Base-by-base conservation (phyloP, 2,113 vertebrate genomes). In the Burhinus oedicnemus region DNA sequence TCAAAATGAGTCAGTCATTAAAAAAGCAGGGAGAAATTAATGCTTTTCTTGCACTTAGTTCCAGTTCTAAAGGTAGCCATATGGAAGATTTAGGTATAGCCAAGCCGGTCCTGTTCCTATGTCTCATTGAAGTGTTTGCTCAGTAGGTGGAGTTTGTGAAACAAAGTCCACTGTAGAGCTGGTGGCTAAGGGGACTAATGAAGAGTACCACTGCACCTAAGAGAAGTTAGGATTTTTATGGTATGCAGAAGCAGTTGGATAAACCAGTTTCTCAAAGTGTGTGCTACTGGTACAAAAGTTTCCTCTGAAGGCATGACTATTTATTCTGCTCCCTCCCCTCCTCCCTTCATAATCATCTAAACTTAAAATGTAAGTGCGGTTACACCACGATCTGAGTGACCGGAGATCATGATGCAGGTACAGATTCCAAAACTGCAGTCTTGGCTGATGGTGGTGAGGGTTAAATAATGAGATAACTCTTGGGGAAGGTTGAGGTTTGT, bases 111-210 rank as follows among this genome's bases (percentile, higher is more conserved):
- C 57, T 34, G 22, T 89, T 78, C 62, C 82, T 83, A 1, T 89
- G 38, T 95, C 80, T 83, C 52, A 36, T 23, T 29, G 0, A 23
- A 79, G 15, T 71, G 69, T 97, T 96, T 96, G 85, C 55, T 97
- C 84, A 89, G 40, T 51, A 88, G 89, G 82, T 95, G 65, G 91
- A 86, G 69, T 75, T 54, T 61, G 61, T 72, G 61, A 95, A 94
- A 51, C 74, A 29, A 88, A 97, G 70, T 90, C 27, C 36, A 20
- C 36, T 69, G 30, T 15, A 15, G 42, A 82, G 51, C 61, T 60
- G n/a, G 15, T 76, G 77, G 27, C 34, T 40, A 44, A 18, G 21
- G 36, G 12, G 18, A 12, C 42, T 62, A 49, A 58, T 42, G 15
- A 58, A 19, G 34, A 61, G 62, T 77, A 30, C n/a, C 14, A 2